Conservation (phyloP, 2,888 invertebrate genomes). For the Odontocolon sp. region DNA sequence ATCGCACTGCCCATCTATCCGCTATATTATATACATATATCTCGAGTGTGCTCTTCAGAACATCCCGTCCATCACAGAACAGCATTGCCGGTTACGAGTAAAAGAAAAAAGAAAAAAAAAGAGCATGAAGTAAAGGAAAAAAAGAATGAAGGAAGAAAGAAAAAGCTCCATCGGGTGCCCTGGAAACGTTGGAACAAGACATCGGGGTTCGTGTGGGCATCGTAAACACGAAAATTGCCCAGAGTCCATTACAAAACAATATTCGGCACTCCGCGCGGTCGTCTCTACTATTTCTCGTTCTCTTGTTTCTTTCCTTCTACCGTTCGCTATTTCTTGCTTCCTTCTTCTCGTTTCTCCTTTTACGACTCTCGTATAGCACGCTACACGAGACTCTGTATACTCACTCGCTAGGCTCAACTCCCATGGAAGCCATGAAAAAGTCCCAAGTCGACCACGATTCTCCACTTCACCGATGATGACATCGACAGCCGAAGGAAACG, state of each 20-base stretch:
- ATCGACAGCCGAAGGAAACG: conserved; percentile 27
- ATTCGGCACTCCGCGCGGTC: conserved; percentile 58
- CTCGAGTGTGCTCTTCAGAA: too few species aligned
- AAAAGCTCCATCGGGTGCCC: neutral
- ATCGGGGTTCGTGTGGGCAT: conserved; percentile 52
- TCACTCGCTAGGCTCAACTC: conserved; percentile 48
- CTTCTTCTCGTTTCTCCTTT: conserved; percentile 50
- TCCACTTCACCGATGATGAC: conserved; percentile 51
- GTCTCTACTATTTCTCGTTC: conserved; percentile 19
- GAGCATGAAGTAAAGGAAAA: too few species aligned
- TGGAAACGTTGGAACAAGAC: conserved; percentile 10
- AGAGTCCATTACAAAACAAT: conserved; percentile 69
- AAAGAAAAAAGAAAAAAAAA: too few species aligned
- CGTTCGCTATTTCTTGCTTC: conserved; percentile 26
- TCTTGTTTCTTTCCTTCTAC: conserved; percentile 45
- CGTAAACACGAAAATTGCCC: conserved; percentile 65
- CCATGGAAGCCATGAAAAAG: conserved; percentile 61
- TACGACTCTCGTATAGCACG: conserved; percentile 55
- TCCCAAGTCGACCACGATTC: conserved; percentile 50
- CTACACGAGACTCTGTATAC: conserved; percentile 31
- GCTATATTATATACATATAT: neutral
- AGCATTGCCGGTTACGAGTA: neutral
- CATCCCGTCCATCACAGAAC: neutral
- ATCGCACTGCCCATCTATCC: neutral
- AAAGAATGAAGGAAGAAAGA: too few species aligned